phyloP scores from a whole-genome alignment of 2,113 vertebrate genomes.

The Oostethus manadensis region DNA sequence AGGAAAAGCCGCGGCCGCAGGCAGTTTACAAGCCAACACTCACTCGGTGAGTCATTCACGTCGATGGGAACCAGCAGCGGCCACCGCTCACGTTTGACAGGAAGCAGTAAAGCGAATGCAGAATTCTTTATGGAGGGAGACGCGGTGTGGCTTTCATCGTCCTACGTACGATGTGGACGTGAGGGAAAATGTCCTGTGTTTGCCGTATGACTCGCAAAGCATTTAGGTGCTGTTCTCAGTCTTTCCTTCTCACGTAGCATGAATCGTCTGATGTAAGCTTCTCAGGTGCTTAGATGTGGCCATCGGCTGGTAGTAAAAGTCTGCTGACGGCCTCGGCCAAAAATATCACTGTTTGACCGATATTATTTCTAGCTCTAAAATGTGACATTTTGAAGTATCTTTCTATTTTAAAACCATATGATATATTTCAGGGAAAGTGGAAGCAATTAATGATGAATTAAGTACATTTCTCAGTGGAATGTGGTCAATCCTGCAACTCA shows the following conservation, averaged over 20 bases:
- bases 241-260: neutral
- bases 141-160: conserved; percentile 24
- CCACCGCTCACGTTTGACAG: conserved; percentile 25
- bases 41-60: conserved; percentile 39
- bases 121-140: conserved; percentile 18
- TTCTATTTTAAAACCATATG: no score
- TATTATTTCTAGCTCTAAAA: no score
- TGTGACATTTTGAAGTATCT: no score
- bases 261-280: neutral
- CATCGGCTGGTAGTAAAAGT: no score
- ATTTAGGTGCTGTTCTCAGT: conserved; percentile 19
- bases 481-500: no score
- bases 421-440: no score
- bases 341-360: no score
- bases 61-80: conserved; percentile 25
- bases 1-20: conserved; percentile 46
- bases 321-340: no score
- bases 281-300: no score
- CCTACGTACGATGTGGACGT: conserved; percentile 11
- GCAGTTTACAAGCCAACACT: conserved; percentile 41
- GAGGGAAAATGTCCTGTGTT: conserved; percentile 7
- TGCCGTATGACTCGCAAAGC: conserved; percentile 14
- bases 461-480: no score
- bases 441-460: no score
- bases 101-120: conserved; percentile 38